Base-by-base conservation (phyloP, 30 jellyfish, hydroid and myxozoan genomes). In the Aurelia aurita region DNA sequence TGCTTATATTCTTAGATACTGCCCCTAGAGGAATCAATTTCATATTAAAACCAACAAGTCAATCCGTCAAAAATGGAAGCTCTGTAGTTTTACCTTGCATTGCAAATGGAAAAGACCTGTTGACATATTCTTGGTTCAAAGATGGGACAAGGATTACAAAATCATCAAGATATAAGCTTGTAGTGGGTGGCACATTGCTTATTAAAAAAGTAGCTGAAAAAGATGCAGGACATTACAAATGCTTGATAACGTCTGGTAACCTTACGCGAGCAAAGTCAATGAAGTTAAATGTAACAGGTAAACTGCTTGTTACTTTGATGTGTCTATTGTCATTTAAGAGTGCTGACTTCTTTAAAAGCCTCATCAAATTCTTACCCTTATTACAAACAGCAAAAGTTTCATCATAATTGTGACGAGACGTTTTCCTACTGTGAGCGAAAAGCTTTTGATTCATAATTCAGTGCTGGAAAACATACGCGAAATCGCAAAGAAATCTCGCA, bases 221-320 rank as follows among this genome's bases (percentile, higher is more conserved):
- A 20, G 98, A 92, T 66, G 86, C 58, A 28, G 97, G 97, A 13
- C 63, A 72, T 66, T 92, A 92, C 60, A 80, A 80, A 68, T 92
- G 98, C 49, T 18, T 55, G 43, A 89, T 84, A 26, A 31, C 85
- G 15, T 53, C 91, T n/a, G 70, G 57, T 5, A 78, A 59, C 31
- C 54, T 53, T 19, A 59, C 65, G 0, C 12, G 12, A 45, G 74
- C 88, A 31, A 29, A 53, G 19, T 63, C 87, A 28, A 77, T 87
- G 87, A 58, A 63, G 47, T 74, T 91, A 28, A 46, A 43, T 5
- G 80, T 91, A 21, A 82, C 57, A 82, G 95, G 97, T 88, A 21
- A 61, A 32, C 21, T 39, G 1, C 0, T 21, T 14, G 9, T 26
- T 26, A 20, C 85, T 16, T 54, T 22, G 27, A 39, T 39, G 0